Evolutionary conservation across 1,140 invertebrate genomes (phyloP).

Genomic region (Lepeophtheirus salmonis): DNA sequence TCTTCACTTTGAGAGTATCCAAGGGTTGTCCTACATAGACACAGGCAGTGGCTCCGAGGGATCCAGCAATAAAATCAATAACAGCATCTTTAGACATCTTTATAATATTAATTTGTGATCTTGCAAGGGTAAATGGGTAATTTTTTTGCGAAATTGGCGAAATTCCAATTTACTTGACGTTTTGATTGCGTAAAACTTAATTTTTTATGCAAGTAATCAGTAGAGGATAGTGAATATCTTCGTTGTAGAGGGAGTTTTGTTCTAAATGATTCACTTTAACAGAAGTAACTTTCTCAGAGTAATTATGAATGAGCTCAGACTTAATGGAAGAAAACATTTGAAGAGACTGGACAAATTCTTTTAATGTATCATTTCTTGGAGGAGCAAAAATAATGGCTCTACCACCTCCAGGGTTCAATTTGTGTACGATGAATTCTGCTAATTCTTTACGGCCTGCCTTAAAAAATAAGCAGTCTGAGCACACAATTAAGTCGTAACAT

Average conservation of each 20-base stretch:
- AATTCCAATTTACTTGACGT: not conserved
- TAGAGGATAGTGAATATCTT: slow-evolving; percentile 9
- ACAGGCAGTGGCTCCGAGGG: slow-evolving; percentile 50
- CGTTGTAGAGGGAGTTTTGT: not conserved
- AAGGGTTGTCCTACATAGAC: slow-evolving; percentile 95
- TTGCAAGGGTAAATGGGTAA: too few relatives aligned
- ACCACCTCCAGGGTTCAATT: slow-evolving; percentile 32
- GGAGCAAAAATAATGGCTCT: slow-evolving; percentile 20
- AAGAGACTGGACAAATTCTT: slow-evolving; percentile 10
- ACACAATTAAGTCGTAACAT: slow-evolving; percentile 43
- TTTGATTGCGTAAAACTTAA: too few relatives aligned
- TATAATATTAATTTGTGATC: too few relatives aligned
- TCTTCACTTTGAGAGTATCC: slow-evolving; percentile 96
- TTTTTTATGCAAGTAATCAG: not conserved
- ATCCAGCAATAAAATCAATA: slow-evolving; percentile 26
- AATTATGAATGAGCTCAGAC: not conserved
- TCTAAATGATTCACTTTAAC: not conserved
- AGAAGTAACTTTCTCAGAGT: not conserved
- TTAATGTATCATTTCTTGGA: slow-evolving; percentile 18
- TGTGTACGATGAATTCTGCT: slow-evolving; percentile 44
- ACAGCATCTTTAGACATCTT: slow-evolving; percentile 20
- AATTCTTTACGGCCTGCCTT: slow-evolving; percentile 51
- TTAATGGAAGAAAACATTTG: not conserved
- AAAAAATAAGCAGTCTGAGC: slow-evolving; percentile 64
- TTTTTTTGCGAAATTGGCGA: not conserved